Base-by-base conservation (phyloP, 2,797 vertebrate genomes). In the Pogonophryne albipinna region DNA sequence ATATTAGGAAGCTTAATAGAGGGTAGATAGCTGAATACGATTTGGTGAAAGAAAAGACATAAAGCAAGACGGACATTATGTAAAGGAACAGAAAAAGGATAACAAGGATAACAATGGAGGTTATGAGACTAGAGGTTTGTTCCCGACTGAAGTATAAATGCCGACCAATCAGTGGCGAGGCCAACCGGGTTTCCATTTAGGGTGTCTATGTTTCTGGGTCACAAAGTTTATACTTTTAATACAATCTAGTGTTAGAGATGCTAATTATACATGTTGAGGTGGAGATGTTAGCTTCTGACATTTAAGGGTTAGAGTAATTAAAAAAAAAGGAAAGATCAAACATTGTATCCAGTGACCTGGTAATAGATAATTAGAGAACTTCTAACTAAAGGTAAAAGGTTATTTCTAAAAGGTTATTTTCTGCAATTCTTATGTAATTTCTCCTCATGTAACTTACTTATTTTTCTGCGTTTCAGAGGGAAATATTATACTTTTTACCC, bases 111-210 rank as follows among this genome's bases (percentile, higher is more conserved):
- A 83, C 61, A 78, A 81, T 60, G n/a, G 78, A 86, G 74, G 64
- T 74, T 64, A 87, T 61, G 20, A 85, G 82, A 83, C 64, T 52
- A 64, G 61, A 19, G 41, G 59, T 83, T 53, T 8, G 42, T 80
- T 87, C 71, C 67, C 79, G 77, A 82, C 66, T 76, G 55, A 85
- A 86, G 63, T 84, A 69, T 49, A 83, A 83, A 87, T 76, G 20
- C 41, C 77, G 68, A 68, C 31, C 47, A 76, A 78, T 86, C 71
- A 71, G 63, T 20, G 50, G 71, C 55, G 58, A 82, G 61, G 77
- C 55, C 55, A 57, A 9, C 19, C 51, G 64, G 59, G 49, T 78
- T 84, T 73, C n/a, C 79, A 76, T 77, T 71, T 51, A 76, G 73
- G 52, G 47, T 73, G 49, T 84, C 64, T 17, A 13, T 67, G 57